Percentiles rank a stretch among this genome's conserved stretches.
Conservation (phyloP, 2,797 vertebrate genomes). For the Manis pentadactyla region DNA sequence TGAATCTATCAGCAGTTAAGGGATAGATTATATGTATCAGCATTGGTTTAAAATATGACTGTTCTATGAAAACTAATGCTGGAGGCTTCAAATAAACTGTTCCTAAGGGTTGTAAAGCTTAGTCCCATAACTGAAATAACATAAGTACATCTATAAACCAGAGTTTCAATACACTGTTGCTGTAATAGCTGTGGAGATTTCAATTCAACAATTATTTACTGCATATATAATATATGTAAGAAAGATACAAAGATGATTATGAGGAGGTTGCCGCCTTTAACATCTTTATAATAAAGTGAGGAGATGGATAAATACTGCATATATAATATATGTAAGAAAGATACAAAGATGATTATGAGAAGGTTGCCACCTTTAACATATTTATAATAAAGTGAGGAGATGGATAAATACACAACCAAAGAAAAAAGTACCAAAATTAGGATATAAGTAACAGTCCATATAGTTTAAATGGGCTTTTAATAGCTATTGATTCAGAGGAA, state of each 20-base stretch:
- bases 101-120: constrained; percentile 42
- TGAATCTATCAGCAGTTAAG: not conserved
- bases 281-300: constrained; percentile 5
- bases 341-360: constrained; percentile 13
- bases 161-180: not conserved
- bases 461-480: not conserved
- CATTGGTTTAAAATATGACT: not conserved
- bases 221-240: not conserved
- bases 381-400: constrained; percentile 32
- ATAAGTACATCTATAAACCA: not conserved
- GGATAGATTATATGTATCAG: not conserved
- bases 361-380: not conserved
- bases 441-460: not conserved
- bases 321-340: constrained; percentile 7
- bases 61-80: not conserved
- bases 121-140: not conserved
- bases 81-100: not conserved
- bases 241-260: constrained; percentile 35
- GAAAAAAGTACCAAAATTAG: not conserved
- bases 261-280: not conserved
- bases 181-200: not conserved
- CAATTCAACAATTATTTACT: constrained; percentile 31
- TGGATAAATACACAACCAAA: not conserved
- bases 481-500: not conserved
- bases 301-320: not conserved